Evolutionary conservation across 2,113 vertebrate genomes (phyloP).

Genomic region (Callospermophilus lateralis): DNA sequence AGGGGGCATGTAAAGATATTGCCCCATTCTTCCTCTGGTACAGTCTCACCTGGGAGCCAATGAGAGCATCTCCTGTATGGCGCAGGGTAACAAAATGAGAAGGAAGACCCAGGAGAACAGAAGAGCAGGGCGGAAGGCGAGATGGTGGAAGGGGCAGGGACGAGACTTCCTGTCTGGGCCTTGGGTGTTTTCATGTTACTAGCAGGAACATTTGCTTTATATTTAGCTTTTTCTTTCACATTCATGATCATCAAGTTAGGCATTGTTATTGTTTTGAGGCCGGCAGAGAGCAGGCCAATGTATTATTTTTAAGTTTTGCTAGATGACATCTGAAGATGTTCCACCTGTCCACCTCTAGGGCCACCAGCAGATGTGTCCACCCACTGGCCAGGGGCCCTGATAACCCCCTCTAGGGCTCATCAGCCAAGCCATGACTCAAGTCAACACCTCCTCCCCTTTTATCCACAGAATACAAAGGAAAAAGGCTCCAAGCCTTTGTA

Average conservation of each 20-base stretch:
- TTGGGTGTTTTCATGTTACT: background rate
- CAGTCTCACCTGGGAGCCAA: background rate
- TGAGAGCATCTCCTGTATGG: background rate
- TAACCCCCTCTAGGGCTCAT: rapidly evolving
- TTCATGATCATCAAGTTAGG: background rate
- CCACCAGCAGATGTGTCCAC: background rate
- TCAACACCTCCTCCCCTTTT: rapidly evolving
- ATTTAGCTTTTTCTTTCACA: background rate
- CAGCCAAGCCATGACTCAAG: background rate
- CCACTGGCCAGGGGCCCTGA: background rate
- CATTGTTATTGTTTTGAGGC: background rate
- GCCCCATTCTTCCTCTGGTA: background rate
- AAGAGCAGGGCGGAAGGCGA: background rate
- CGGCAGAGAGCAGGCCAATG: background rate
- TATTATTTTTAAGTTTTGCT: background rate
- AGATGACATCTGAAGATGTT: background rate
- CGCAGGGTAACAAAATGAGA: background rate
- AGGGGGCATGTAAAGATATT: background rate
- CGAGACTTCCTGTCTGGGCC: background rate
- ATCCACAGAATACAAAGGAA: background rate
- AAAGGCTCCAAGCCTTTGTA: background rate
- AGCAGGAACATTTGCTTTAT: background rate
- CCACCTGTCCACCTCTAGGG: background rate
- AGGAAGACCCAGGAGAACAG: background rate
- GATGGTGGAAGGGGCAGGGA: background rate